Evolutionary conservation across 1,140 invertebrate species (phyloP).

Genomic region (Thereuonema tuberculata): DNA sequence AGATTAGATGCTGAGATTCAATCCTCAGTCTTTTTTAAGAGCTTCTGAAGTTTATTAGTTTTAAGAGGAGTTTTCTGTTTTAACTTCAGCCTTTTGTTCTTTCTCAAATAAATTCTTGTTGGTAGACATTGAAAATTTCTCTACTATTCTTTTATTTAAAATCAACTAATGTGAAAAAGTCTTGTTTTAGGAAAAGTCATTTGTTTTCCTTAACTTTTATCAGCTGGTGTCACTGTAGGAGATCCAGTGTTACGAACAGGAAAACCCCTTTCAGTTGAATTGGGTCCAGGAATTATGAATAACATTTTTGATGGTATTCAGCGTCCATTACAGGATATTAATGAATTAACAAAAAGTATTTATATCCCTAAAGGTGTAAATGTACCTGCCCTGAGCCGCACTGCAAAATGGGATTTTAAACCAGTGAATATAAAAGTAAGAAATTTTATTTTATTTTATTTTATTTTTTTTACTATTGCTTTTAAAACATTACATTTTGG

Average conservation of each 20-base stretch:
- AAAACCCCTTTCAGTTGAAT: conserved; percentile 93
- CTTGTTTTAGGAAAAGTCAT: no score
- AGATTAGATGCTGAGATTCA: no score
- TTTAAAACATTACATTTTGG: no score
- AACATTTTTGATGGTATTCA: conserved; percentile 99
- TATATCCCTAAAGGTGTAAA: conserved; percentile 99
- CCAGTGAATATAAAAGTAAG: conserved; percentile 69
- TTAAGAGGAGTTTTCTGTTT: no score
- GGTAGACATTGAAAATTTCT: no score
- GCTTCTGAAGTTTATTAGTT: no score
- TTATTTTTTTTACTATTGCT: neutral
- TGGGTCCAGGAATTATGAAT: conserved; percentile 98
- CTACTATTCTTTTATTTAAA: no score
- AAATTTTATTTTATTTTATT: neutral
- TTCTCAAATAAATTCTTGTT: no score
- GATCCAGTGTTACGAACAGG: conserved; percentile 97
- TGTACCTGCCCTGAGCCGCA: conserved; percentile 72
- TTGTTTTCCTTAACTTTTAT: no score
- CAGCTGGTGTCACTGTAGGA: conserved; percentile 92
- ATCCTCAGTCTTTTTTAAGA: no score
- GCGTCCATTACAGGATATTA: conserved; percentile 92
- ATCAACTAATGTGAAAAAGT: no score
- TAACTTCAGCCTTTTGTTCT: no score
- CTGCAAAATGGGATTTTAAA: conserved; percentile 81
- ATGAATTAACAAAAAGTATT: conserved; percentile 83